Evolutionary conservation across 2,797 vertebrate species (phyloP), one percentile per base, ranked within the genome.

Genomic region (Clarias laeviceps): DNA sequence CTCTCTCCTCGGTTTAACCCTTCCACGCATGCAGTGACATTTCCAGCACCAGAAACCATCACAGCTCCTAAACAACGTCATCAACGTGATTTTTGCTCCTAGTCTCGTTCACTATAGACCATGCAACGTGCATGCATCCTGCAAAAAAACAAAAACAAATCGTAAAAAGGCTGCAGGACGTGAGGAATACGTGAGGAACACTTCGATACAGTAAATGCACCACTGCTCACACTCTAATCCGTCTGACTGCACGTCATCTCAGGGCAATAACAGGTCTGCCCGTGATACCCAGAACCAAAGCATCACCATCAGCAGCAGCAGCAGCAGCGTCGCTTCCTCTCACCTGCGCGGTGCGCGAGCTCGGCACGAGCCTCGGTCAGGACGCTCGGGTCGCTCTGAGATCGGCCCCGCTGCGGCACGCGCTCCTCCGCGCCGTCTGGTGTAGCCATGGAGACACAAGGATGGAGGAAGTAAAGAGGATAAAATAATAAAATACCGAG

Each of bases 321-420:
- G 3, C 77, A 9, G 1, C 37, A 50, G 0, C 61, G 12, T 45
- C 24, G 27, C 40, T n/a, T 40, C 14, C 66, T n/a, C 84, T 92
- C 95, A 97, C 97, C 98, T 97, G 96, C 89, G 91, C 88, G 92
- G 92, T 94, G 94, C 91, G 89, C 95, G 94, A 82, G 92, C 95
- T 81, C 40, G 40, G 94, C 76, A 84, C 95, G 93, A 88, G 95
- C 89, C 83, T 98, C 97, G 29, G 91, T 92, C 87, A 97, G 95
- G 96, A 96, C 96, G 96, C 95, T 98, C 91, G 98, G 98, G 96
- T 99, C 97, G 93, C 98, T 99, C 93, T 96, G 96, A 88, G 97
- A 99, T 93, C 97, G 95, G 88, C 95, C 97, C 92, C 98, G 93
- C 92, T 96, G 96, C 93, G 95, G 90, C 90, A 97, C 94, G 90